Conservation (phyloP, 2,888 invertebrate species). For the Blastobasis lacticolella region DNA sequence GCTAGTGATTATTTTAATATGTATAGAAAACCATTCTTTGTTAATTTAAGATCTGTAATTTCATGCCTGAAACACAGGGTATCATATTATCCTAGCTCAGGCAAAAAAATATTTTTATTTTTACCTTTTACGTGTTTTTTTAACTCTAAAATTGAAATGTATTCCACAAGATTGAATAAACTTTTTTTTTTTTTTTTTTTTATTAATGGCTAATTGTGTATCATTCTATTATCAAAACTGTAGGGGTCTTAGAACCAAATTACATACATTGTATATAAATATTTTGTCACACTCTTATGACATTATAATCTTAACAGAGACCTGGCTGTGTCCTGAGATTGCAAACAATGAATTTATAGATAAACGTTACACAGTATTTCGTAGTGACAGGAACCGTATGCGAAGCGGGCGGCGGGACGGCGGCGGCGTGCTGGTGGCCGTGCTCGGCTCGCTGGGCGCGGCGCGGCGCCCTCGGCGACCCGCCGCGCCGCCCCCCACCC, state of each 20-base stretch:
- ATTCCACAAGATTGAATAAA: too few species aligned
- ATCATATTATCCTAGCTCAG: too few species aligned
- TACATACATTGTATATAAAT: conserved; percentile 11
- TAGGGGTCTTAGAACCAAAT: conserved; percentile 11
- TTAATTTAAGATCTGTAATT: too few species aligned
- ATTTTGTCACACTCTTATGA: conserved; percentile 12
- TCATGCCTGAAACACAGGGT: too few species aligned
- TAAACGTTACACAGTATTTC: conserved; percentile 4
- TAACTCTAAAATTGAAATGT: too few species aligned
- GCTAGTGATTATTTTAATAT: too few species aligned
- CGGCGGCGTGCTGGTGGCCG: too few species aligned
- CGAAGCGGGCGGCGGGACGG: conserved; percentile 7
- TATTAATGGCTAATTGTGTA: conserved; percentile 1
- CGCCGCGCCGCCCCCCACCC: conserved; percentile 2
- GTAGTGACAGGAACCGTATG: conserved; percentile 7
- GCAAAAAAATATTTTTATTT: too few species aligned
- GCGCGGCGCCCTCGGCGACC: conserved; percentile 9
- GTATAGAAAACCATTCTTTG: too few species aligned
- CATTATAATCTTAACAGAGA: conserved; percentile 12
- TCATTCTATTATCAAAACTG: conserved; percentile 14
- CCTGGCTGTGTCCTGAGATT: conserved; percentile 9
- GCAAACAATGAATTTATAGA: conserved; percentile 10
- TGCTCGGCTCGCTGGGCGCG: background rate
- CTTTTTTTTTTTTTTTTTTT: too few species aligned
- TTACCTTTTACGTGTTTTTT: too few species aligned